These are phyloP conservation scores for Sterrhoptilus dennistouni DNA, from an alignment of 2,113 vertebrate genomes.

Conservation along the genomic window DNA sequence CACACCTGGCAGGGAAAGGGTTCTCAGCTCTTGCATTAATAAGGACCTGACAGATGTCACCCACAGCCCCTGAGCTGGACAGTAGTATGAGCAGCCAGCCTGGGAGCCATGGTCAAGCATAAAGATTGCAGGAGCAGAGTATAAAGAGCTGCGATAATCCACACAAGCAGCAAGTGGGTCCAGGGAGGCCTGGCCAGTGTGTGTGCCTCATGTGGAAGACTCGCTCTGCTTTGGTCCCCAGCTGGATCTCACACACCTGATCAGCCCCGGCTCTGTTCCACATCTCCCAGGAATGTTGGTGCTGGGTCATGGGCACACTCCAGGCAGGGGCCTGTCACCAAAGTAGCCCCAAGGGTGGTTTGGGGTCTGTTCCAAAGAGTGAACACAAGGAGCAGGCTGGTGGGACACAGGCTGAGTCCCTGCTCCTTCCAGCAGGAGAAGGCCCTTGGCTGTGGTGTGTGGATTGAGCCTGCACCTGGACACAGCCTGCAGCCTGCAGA, in stretches of 20 bases:
- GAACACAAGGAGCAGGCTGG: neutral
- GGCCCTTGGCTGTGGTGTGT: rapidly evolving
- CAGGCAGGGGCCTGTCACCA: neutral
- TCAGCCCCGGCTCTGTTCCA: neutral
- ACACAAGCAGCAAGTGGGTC: neutral
- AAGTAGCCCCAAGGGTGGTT: neutral
- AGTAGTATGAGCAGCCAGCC: neutral
- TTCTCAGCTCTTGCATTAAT: neutral
- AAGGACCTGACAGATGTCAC: rapidly evolving
- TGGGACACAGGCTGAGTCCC: rapidly evolving
- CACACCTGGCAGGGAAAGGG: neutral
- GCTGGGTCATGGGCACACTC: rapidly evolving
- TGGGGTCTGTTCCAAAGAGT: neutral
- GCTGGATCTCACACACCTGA: neutral
- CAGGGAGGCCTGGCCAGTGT: neutral
- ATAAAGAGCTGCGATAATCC: neutral
- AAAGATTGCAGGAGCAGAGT: neutral
- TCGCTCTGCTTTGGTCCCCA: rapidly evolving
- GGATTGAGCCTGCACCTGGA: neutral
- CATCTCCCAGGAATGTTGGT: rapidly evolving
- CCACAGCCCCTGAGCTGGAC: neutral
- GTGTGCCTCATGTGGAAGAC: neutral
- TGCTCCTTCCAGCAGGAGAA: neutral
- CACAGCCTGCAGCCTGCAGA: neutral
- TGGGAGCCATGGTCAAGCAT: neutral